phyloP scores from a whole-genome alignment of 2,888 invertebrate genomes.

The Eubasilissa splendida region DNA sequence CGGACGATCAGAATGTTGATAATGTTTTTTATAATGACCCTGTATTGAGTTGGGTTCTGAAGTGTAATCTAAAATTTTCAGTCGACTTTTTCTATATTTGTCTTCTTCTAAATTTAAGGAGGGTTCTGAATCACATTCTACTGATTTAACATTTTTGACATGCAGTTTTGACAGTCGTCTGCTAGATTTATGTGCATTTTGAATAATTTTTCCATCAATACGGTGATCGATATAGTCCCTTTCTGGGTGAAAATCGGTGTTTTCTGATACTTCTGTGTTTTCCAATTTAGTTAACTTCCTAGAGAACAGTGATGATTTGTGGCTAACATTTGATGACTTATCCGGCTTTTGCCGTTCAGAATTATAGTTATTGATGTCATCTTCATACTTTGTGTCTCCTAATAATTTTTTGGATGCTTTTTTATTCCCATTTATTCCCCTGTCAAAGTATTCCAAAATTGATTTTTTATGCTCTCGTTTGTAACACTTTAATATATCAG shows the following conservation, averaged over 20 bases:
- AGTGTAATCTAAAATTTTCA: constrained; percentile 70
- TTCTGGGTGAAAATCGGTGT: constrained; percentile 70
- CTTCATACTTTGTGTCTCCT: constrained; percentile 35
- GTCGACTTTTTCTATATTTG: constrained; percentile 65
- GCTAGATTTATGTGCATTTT: constrained; percentile 73
- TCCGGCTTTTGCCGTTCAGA: constrained; percentile 21
- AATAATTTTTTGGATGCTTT: constrained; percentile 31
- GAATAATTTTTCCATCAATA: constrained; percentile 72
- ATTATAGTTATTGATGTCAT: constrained; percentile 37
- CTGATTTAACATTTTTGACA: constrained; percentile 79
- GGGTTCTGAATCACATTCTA: constrained; percentile 86
- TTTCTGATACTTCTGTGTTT: constrained; percentile 64
- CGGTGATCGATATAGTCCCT: constrained; percentile 68
- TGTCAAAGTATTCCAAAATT: constrained; percentile 52
- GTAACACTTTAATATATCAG: constrained; percentile 52
- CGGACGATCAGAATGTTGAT: constrained; percentile 65
- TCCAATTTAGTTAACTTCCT: constrained; percentile 59
- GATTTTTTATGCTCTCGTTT: constrained; percentile 55
- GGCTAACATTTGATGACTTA: constrained; percentile 24
- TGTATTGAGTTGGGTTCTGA: constrained; percentile 73
- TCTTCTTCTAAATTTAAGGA: constrained; percentile 70
- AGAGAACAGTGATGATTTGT: constrained; percentile 45
- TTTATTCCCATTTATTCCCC: constrained; percentile 45
- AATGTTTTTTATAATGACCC: constrained; percentile 68
- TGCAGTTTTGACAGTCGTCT: constrained; percentile 69